phyloP scores from a whole-genome alignment of 2,797 vertebrate species.

The Philypnodon macrostomus region DNA sequence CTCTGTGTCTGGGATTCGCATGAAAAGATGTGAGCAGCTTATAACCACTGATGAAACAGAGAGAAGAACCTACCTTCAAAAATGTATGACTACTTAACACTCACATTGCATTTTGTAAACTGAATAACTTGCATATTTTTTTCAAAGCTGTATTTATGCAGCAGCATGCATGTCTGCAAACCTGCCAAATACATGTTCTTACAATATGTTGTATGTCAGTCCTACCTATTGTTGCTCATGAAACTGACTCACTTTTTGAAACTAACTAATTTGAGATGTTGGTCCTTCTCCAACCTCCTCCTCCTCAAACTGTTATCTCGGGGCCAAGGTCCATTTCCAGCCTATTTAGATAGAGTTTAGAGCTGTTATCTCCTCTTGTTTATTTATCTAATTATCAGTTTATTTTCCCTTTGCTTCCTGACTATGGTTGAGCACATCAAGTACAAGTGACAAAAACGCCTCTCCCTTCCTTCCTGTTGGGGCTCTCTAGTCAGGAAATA shows the following conservation, averaged over 20 bases:
- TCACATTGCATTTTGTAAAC: no score
- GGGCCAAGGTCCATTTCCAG: slow-evolving; percentile 53
- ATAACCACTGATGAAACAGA: no score
- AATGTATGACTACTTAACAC: no score
- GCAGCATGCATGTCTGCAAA: no score
- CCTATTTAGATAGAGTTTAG: slow-evolving; percentile 40
- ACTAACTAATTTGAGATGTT: slow-evolving; percentile 1
- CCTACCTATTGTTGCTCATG: no score
- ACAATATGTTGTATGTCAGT: no score
- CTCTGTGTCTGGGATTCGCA: no score
- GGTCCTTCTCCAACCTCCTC: not conserved
- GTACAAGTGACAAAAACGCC: slow-evolving; percentile 32
- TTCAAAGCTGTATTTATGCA: no score
- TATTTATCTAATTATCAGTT: slow-evolving; percentile 60
- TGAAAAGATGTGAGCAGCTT: no score
- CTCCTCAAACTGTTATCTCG: slow-evolving; percentile 31
- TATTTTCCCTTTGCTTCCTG: slow-evolving; percentile 58
- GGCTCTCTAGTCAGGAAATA: slow-evolving; percentile 52
- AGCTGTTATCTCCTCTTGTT: slow-evolving; percentile 48
- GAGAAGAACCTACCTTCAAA: no score
- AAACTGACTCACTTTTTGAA: not conserved
- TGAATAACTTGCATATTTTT: no score
- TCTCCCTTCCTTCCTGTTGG: slow-evolving; percentile 43
- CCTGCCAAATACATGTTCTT: no score
- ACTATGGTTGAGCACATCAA: slow-evolving; percentile 34